These are phyloP conservation scores for Oithona nana DNA, from an alignment of 2,888 invertebrate species.

Conservation along the genomic window DNA sequence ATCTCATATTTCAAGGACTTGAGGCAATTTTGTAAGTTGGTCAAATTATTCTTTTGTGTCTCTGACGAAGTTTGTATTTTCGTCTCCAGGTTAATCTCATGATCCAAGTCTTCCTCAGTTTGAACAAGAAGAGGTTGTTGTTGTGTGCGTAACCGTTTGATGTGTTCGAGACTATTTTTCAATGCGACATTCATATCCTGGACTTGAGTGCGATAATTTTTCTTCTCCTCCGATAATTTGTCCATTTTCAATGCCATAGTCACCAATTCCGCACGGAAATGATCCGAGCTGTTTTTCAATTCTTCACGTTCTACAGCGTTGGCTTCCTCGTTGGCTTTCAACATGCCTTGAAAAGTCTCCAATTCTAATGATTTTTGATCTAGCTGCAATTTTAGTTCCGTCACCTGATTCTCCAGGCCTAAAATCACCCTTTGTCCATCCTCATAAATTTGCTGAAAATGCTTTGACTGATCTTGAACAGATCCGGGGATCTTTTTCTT, in stretches of 20 bases:
- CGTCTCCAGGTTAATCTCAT: neutral
- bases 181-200: constrained; percentile 1
- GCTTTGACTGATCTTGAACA: neutral
- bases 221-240: neutral
- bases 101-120: neutral
- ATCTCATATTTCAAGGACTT: neutral
- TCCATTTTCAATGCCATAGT: neutral
- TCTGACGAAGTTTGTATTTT: neutral
- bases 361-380: neutral
- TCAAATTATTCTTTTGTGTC: neutral
- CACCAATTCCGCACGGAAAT: neutral
- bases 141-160: neutral
- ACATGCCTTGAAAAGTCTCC: neutral
- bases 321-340: neutral
- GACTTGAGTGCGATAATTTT: neutral
- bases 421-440: neutral
- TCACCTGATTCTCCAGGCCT: neutral
- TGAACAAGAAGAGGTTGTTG: neutral
- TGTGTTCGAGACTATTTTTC: neutral
- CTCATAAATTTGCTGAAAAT: neutral
- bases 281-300: neutral
- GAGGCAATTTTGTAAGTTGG: neutral
- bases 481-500: neutral
- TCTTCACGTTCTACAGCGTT: neutral
- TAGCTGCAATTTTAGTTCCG: neutral